Evolutionary conservation across 2,113 vertebrate species (phyloP), one percentile per base, ranked within the genome.

Genomic region (Labeo catla): DNA sequence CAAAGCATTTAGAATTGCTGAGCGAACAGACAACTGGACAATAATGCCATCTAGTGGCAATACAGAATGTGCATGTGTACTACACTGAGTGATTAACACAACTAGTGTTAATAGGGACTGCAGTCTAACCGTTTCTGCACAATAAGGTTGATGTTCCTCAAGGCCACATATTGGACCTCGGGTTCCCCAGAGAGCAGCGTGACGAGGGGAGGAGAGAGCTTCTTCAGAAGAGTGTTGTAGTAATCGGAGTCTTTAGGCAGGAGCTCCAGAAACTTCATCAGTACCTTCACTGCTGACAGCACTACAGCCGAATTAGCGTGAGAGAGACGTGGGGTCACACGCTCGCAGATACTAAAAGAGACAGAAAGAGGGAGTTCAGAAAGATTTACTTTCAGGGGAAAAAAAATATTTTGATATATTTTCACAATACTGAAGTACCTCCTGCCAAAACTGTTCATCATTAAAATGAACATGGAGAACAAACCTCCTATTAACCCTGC

Each of bases 261-360:
- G 47, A 99, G 95, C 91, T 99, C 98, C 89, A 99, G 91, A 91
- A 99, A 99, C 91, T 99, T 99, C 98, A 99, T 99, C 86, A 99
- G 93, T 83, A 99, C 98, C 92, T 99, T 99, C 66, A 99, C 98
- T 0, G 98, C 98, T 0, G 98, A 99, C 83, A 99, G 95, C 86
- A 99, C 98, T 92, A 99, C 98, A 0, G 98, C 98, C 0, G 98
- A 99, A 93, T 99, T 99, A 92, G 98, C 98, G 0, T 99, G 98
- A 52, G 98, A 99, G 68, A 99, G 95, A 2, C 98, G 96, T 7
- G 98, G 98, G 5, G 98, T 99, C 78, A 99, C 98, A 0, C 98
- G 96, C 89, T 99, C 98, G 78, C 98, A 99, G 89, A 99, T 99
- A 89, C 98, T 99, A 83, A 49, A 11, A 82, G 34, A 73, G 34